These are phyloP conservation scores for Xerus rutilus DNA, from an alignment of 2,797 vertebrate species.

Conservation along the genomic window DNA sequence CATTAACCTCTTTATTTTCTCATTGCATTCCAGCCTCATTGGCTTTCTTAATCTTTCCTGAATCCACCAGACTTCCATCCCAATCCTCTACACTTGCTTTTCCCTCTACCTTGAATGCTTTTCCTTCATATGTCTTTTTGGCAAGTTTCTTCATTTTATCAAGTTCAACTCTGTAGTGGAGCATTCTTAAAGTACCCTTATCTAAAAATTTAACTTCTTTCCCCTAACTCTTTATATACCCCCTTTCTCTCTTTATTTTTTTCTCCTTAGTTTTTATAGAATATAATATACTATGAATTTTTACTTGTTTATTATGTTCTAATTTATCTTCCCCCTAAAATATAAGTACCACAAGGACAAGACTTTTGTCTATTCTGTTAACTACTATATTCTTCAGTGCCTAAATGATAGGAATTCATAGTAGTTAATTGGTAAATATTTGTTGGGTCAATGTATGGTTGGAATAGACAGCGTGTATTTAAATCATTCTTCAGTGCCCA, in stretches of 20 bases:
- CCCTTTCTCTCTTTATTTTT: constrained; percentile 15
- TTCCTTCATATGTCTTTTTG: not conserved
- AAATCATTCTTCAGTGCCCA: not conserved
- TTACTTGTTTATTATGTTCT: not conserved
- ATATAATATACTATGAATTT: not conserved
- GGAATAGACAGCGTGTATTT: constrained; percentile 3
- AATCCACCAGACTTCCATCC: not conserved
- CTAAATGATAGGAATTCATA: not conserved
- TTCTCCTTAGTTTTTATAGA: not conserved
- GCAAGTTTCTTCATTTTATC: not conserved
- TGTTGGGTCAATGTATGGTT: not conserved
- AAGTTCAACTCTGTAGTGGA: not conserved
- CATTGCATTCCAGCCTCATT: not conserved
- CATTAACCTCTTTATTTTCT: not conserved
- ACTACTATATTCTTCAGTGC: not conserved
- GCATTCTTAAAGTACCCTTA: not conserved
- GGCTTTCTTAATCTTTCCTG: not conserved
- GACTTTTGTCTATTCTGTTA: constrained; percentile 50
- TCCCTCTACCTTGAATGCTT: not conserved
- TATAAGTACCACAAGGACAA: not conserved
- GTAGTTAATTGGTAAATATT: constrained; percentile 21
- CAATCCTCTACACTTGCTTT: not conserved
- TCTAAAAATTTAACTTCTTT: constrained; percentile 12
- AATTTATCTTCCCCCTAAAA: not conserved
- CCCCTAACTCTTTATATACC: not conserved